phyloP scores from a whole-genome alignment of 2,888 invertebrate genomes.

The Steromphala cineraria region DNA sequence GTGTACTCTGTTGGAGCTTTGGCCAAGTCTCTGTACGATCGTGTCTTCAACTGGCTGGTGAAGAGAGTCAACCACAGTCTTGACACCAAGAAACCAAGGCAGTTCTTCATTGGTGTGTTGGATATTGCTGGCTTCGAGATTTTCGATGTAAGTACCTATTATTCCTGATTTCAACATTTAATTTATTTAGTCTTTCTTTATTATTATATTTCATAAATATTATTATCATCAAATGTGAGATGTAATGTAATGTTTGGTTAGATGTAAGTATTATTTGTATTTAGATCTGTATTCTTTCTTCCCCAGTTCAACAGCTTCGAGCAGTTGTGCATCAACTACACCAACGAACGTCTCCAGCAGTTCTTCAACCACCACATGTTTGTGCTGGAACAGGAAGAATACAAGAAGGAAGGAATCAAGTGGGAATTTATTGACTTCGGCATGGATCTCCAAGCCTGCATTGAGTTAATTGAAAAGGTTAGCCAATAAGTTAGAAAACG shows the following conservation, averaged over 20 bases:
- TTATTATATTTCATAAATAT: too few relatives aligned
- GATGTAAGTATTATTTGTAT: too few relatives aligned
- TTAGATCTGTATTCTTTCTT: neutral
- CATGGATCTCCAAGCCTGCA: conserved; percentile 92
- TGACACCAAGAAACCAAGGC: conserved; percentile 98
- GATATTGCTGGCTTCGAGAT: conserved; percentile 99
- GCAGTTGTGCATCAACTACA: conserved; percentile 98
- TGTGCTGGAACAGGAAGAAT: conserved; percentile 97
- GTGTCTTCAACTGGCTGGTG: conserved; percentile 87
- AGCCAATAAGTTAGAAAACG: neutral
- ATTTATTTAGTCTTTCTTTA: too few relatives aligned
- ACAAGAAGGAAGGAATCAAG: conserved; percentile 93
- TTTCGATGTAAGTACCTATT: conserved; percentile 83
- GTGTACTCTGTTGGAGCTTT: conserved; percentile 74
- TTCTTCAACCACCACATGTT: conserved; percentile 99
- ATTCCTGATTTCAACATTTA: too few relatives aligned
- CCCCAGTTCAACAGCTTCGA: conserved; percentile 95
- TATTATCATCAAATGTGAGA: too few relatives aligned
- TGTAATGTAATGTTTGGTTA: too few relatives aligned
- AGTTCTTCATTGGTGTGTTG: conserved; percentile 99
- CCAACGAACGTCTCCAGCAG: conserved; percentile 97
- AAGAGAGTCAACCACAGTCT: conserved; percentile 99
- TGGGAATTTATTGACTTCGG: conserved; percentile 98
- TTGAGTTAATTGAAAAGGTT: conserved; percentile 82
- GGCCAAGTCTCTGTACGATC: conserved; percentile 75